Evolutionary conservation across 2,888 invertebrate genomes (phyloP), one percentile per base, ranked within the genome.

Genomic region (Papilio demoleus): DNA sequence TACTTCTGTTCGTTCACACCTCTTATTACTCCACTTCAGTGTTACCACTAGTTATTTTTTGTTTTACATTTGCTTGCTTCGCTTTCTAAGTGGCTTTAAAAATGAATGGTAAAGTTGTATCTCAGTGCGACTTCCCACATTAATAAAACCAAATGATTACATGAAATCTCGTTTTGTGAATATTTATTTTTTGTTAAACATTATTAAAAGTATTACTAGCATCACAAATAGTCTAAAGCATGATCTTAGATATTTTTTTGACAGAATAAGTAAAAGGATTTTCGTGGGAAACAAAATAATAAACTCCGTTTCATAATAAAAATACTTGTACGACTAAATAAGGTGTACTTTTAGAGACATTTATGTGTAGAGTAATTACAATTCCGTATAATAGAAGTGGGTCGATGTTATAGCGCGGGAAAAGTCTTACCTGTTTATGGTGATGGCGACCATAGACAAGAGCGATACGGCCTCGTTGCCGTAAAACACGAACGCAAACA

Each of bases 401-500:
- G 42, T 19, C 9, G 19, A 17, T 22, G 36, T 14, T 45, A 4
- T 14, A 38, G 14, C 40, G 31, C 22, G 56, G 27, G 27, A 65
- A 38, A 59, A 27, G 14, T 14, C 36, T 90, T 81, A 97, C 97
- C 97, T 95, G 89, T 97, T 97, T 70, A 97, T 89, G 36, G 97
- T 97, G 74, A 97, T 97, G 74, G 97, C 97, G 64, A 97, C 97
- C 96, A 97, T 97, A 79, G 97, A 97, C 72, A 97, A 93, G 42
- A 97, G 89, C 0, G 97, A 97, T 4, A 97, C 97, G 0, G 97
- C 97, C 64, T 97, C 97, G 83, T 97, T 97, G 70, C 97, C 97
- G 81, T 97, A 97, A 89, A 97, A 97, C 75, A 97, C 94, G 75
- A 97, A 95, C 0, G 97, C 97, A 88, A 97, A 97, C 85, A 97